Base-by-base conservation (phyloP, 2,797 vertebrate species). In the Gephyroberyx darwinii region DNA sequence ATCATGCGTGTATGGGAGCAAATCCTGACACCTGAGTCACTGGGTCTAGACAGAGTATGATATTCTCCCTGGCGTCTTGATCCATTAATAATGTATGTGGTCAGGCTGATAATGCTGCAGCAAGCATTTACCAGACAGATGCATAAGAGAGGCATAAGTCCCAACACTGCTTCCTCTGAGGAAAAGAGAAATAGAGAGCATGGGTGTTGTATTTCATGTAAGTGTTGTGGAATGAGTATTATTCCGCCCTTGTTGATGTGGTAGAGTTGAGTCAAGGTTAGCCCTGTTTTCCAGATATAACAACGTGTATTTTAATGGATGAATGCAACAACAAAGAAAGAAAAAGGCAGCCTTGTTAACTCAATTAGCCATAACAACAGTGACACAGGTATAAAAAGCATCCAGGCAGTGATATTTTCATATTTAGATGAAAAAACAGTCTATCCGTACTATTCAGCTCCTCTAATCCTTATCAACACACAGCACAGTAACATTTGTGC, bases 61-160 rank as follows among this genome's bases (percentile, higher is more conserved):
- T 69, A 48, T 77, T 69, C 51, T 67, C 50, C 5, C 1, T 77
- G 70, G 69, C 51, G 20, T 81, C 75, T 83, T 47, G 58, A 51
- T 56, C 26, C 73, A 65, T 87, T 33, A 87, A 84, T 84, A 78
- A 89, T 89, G 58, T 22, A 87, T 73, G 51, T 33, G 10, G 37
- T 19, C 12, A 22, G 20, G n/a, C 58, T 30, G 37, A 71, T 71
- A 77, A 84, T 71, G 72, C 74, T 82, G 73, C 56, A 33, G 66
- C 22, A 69, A 67, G 69, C 77, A 60, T 71, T 77, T 64, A 80
- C 31, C 53, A 48, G 41, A 67, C 8, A 1, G 54, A 55, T 75
- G 47, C 22, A 26, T 59, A 14, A 5, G 53, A 63, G 41, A 74
- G 54, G 66, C 50, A 33, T 17, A 14, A 43, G 26, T 43, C 60